Evolutionary conservation across 2,113 vertebrate species (phyloP), one percentile per base, ranked within the genome.

Genomic region (Campylomormyrus numenius): DNA sequence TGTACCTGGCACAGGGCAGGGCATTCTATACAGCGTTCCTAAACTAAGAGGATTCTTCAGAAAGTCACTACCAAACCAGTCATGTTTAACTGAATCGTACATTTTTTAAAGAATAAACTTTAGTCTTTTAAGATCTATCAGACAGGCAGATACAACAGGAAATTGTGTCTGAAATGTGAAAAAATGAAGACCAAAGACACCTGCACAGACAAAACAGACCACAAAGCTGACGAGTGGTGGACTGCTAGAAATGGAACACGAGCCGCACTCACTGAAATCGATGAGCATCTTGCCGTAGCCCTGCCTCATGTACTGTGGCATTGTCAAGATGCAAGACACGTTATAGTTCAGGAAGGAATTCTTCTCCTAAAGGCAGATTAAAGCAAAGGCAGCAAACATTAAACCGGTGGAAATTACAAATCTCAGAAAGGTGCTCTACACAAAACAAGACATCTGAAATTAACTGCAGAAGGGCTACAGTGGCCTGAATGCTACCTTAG

Each of bases 261-360:
- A 56, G 42, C 74, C 10, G 3, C 88, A 98, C 98, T 95, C 94
- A 99, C 98, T 99, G 95, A 99, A 99, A 93, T 99, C 98, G 19
- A 99, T 99, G 89, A 99, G 97, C 98, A 99, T 99, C 95, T 99
- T 99, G 92, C 98, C 98, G 0, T 98, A 99, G 88, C 98, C 98
- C 87, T 99, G 98, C 15, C 98, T 97, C 98, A 99, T 99, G 92
- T 99, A 99, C 91, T 99, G 98, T 3, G 98, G 98, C 98, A 99
- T 99, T 0, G 98, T 99, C 90, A 99, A 96, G 94, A 99, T 99
- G 92, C 98, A 99, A 74, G 98, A 99, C 0, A 99, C 98, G 0
- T 99, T 99, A 94, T 99, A 99, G 96, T 99, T 99, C 90, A 99
- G 97, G 93, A 99, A 99, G 35, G 98, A 99, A 94, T 99, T 99